Base-by-base conservation (phyloP, 2,797 vertebrate genomes). In the Toxotes lorentzi region DNA sequence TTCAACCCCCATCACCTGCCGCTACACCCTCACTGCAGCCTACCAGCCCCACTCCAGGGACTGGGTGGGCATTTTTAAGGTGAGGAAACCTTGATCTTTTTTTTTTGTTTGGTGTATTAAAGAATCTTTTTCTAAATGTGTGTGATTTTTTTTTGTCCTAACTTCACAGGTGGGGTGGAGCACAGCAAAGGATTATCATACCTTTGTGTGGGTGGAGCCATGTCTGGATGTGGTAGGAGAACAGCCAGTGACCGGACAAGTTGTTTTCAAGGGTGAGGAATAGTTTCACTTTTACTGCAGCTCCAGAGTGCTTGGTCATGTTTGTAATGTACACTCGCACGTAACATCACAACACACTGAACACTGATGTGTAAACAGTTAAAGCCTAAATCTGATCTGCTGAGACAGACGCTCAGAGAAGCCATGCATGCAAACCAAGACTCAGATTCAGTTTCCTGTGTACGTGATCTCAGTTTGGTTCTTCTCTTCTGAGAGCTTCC, bases 21-120 rank as follows among this genome's bases (percentile, higher is more conserved):
- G 32, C 43, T 99, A 96, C 54, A 95, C 84, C n/a, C 65, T 96
- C 67, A 94, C 90, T 0, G 53, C 83, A 0, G 64, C 80, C 56
- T 91, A 97, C 47, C 24, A 79, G 45, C 91, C 96, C 2, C 91
- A 76, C 2, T 2, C 86, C 0, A 95, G 95, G 70, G 97, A 99
- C 82, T 99, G 98, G 98, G 95, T 99, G 71, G 98, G 98, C 62
- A 95, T 99, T 65, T 99, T 97, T 74, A 96, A 95, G 93, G 98
- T 99, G 63, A 27, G 40, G 9, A 5, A 51, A 1, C 7, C 13
- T 17, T 61, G 10, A 7, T 58, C 4, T 12, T n/a, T 1, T 30
- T 4, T 23, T 4, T 17, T 17, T 43, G 21, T 62, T 43, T 53
- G n/a, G 32, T 35, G 17, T 1, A 14, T 64, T 50, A 30, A 65